Evolutionary conservation across 1,140 invertebrate genomes (phyloP).

Genomic region (silkworm (Bombyx mori)): ASM3026992v2 NC_085118.1:9823501-9824000

Average conservation of each 20-base stretch:
- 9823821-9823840: constrained; percentile 47
- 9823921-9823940: constrained; percentile 3
- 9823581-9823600: neutral
- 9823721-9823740: constrained; percentile 53
- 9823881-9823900: too few species aligned
- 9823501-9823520: too few species aligned
- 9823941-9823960: constrained; percentile 13
- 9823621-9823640: constrained; percentile 5
- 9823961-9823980: constrained; percentile 24
- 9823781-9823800: constrained; percentile 24
- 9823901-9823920: neutral
- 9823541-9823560: neutral
- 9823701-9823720: constrained; percentile 67
- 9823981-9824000: constrained; percentile 67
- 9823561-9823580: too few species aligned
- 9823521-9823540: constrained; percentile 1
- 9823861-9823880: too few species aligned
- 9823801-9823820: constrained; percentile 30
- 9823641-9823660: constrained; percentile 2
- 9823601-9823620: constrained; percentile 5
- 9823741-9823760: constrained; percentile 45
- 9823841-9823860: too few species aligned
- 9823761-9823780: constrained; percentile 18
- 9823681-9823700: constrained; percentile 60
- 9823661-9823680: constrained; percentile 50